Percentiles rank a stretch among this genome's conserved stretches.
Evolutionary conservation across 2,113 vertebrate species (phyloP).

Genomic region (Takifugu bimaculatus): DNA sequence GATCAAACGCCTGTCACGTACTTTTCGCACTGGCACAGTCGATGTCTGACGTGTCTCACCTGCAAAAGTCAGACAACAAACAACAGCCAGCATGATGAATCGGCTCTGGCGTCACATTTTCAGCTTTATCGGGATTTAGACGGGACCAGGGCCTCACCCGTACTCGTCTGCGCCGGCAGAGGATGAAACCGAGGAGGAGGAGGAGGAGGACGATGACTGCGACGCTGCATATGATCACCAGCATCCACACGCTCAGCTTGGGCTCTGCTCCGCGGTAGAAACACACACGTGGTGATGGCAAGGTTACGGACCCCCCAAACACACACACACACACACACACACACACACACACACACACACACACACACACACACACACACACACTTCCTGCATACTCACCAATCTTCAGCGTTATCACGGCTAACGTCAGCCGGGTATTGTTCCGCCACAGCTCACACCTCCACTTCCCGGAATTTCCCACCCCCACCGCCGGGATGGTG

Average conservation of each 20-base stretch:
- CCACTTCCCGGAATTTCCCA: constrained; percentile 50
- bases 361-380: constrained; percentile 16
- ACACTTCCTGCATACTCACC: constrained; percentile 50
- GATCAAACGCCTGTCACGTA: constrained; percentile 51
- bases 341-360: too few relatives aligned
- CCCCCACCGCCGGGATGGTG: constrained; percentile 20
- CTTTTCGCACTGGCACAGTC: constrained; percentile 70
- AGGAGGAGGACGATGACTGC: constrained; percentile 57
- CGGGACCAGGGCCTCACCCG: not conserved
- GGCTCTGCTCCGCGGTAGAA: constrained; percentile 40
- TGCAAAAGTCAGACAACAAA: constrained; percentile 30
- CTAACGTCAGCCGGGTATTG: constrained; percentile 2
- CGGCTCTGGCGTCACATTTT: too few relatives aligned
- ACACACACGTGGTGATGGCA: constrained; percentile 1
- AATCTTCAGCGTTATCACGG: constrained; percentile 47
- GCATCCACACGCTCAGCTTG: constrained; percentile 53
- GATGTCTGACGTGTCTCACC: constrained; percentile 41
- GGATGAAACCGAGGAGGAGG: constrained; percentile 44
- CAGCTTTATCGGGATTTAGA: too few relatives aligned
- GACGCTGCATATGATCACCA: constrained; percentile 52
- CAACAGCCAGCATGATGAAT: constrained; percentile 7
- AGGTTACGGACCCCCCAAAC: not conserved
- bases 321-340: too few relatives aligned
- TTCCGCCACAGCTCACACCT: constrained; percentile 53
- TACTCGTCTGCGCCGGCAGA: constrained; percentile 56